These are phyloP conservation scores for Druon quercuslanigerum DNA, from an alignment of 1,140 invertebrate species.

Conservation along the genomic window DNA sequence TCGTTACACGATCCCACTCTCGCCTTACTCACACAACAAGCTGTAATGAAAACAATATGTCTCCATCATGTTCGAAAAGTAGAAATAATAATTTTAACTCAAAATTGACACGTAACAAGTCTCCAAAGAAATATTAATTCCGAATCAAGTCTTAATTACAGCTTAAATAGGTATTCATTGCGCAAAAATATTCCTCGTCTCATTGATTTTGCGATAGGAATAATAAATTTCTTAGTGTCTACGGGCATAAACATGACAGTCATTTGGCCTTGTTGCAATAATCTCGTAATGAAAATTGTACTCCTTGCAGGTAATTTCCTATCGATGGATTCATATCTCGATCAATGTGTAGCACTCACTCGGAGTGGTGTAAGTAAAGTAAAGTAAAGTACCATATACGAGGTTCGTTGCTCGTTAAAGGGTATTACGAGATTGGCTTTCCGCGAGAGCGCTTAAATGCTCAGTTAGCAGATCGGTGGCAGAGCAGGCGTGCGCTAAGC, in stretches of 20 bases:
- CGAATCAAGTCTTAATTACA: too few relatives aligned
- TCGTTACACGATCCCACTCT: too few relatives aligned
- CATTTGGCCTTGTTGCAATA: background rate
- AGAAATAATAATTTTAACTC: too few relatives aligned
- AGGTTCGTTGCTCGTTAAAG: slow-evolving; percentile 23
- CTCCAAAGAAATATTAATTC: too few relatives aligned
- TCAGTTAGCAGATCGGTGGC: slow-evolving; percentile 14
- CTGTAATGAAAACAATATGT: too few relatives aligned
- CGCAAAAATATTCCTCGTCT: too few relatives aligned
- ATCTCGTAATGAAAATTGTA: slow-evolving; percentile 21
- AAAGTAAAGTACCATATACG: background rate
- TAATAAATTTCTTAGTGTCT: too few relatives aligned
- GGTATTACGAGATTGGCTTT: slow-evolving; percentile 27
- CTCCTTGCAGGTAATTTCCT: background rate
- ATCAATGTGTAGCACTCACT: slow-evolving; percentile 30
- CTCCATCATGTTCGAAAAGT: too few relatives aligned
- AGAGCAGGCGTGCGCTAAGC: slow-evolving; percentile 6
- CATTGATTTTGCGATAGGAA: too few relatives aligned
- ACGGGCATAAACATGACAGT: background rate
- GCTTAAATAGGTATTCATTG: too few relatives aligned
- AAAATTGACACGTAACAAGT: too few relatives aligned
- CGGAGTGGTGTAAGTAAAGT: background rate
- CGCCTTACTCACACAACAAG: too few relatives aligned
- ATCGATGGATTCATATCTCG: slow-evolving; percentile 22
- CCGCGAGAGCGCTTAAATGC: background rate